Conservation (phyloP, 2,888 invertebrate species). For the Yponomeuta sedellus region DNA sequence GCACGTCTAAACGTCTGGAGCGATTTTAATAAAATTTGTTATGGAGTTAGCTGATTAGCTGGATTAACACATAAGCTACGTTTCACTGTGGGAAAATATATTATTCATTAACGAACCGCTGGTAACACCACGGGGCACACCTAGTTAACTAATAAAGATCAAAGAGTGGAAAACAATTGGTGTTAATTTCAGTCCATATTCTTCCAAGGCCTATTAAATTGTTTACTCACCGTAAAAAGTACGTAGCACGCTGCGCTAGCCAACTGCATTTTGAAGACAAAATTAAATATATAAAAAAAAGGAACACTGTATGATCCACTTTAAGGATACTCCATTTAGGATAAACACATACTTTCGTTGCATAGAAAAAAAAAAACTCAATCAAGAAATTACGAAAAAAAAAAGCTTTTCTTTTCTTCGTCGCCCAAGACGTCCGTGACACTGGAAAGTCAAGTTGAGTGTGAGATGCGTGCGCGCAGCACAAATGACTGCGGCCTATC, state of each 20-base stretch:
- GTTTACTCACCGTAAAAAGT: conserved; percentile 47
- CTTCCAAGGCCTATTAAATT: neutral
- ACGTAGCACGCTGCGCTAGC: conserved; percentile 41
- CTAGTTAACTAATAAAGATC: neutral
- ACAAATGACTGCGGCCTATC: conserved; percentile 38
- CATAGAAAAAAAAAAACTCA: neutral
- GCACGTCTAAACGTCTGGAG: no score
- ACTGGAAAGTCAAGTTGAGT: conserved; percentile 45
- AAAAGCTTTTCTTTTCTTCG: neutral
- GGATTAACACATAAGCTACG: no score
- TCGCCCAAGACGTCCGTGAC: conserved; percentile 31
- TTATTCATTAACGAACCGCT: no score
- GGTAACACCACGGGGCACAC: no score
- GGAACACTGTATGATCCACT: neutral
- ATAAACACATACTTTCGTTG: neutral
- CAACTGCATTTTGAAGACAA: conserved; percentile 42
- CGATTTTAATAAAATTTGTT: no score
- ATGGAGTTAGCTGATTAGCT: no score
- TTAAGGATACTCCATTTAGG: neutral
- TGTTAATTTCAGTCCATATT: neutral
- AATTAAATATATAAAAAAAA: neutral
- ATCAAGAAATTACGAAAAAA: neutral
- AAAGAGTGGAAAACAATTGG: neutral
- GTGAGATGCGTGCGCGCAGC: conserved; percentile 35
- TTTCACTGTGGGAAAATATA: no score